Evolutionary conservation across 2,113 vertebrate species (phyloP).

Genomic region (Capra hircus): DNA sequence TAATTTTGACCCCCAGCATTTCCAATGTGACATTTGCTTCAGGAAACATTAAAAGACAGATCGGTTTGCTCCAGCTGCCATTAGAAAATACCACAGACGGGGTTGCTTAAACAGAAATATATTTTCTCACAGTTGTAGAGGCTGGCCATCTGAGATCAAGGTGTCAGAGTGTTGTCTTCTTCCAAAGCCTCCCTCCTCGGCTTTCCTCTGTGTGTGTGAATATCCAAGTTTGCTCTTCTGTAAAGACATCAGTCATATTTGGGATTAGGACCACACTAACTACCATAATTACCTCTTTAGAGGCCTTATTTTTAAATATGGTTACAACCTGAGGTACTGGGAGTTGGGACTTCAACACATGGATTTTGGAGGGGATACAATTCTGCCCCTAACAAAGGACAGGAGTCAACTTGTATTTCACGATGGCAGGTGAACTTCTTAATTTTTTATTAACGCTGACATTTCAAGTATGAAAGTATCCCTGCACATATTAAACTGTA

Average conservation of each 20-base stretch:
- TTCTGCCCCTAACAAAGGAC: background rate
- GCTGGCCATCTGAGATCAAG: background rate
- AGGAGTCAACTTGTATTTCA: background rate
- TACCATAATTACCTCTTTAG: background rate
- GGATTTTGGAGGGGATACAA: background rate
- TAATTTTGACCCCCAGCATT: background rate
- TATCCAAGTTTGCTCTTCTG: background rate
- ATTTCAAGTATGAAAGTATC: background rate
- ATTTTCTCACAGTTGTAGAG: background rate
- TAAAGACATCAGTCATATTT: background rate
- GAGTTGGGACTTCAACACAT: background rate
- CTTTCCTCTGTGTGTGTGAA: background rate
- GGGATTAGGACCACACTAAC: background rate
- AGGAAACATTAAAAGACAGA: background rate
- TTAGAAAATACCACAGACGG: background rate
- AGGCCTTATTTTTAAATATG: background rate
- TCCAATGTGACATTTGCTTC: background rate
- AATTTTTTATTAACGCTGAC: background rate
- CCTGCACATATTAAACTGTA: background rate
- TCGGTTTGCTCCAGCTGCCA: background rate
- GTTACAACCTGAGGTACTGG: background rate
- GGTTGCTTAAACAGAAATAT: background rate
- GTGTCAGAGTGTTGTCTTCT: background rate
- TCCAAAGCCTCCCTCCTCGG: background rate
- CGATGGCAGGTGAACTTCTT: background rate